Evolutionary conservation across 2,113 vertebrate species (phyloP).

Genomic region (Numenius arquata): DNA sequence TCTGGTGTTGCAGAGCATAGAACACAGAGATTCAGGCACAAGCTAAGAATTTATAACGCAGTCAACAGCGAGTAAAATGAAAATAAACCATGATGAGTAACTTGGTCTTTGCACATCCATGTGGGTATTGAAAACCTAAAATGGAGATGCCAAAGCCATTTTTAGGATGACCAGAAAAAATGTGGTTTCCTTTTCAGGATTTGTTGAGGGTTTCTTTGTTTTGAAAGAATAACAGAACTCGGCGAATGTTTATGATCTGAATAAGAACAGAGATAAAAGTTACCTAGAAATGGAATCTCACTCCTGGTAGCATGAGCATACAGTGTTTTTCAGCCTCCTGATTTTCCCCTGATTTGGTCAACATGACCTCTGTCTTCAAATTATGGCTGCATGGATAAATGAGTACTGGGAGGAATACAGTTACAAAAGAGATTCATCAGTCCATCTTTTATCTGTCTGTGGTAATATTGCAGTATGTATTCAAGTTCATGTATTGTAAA

Average conservation of each 20-base stretch:
- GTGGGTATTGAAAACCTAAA: not conserved
- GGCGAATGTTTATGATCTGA: not conserved
- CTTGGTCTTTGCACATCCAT: not conserved
- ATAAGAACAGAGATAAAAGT: not conserved
- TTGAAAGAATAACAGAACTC: not conserved
- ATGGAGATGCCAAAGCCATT: not conserved
- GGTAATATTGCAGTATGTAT: not conserved
- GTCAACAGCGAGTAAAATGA: not conserved
- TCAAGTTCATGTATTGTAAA: not conserved
- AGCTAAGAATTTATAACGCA: not conserved
- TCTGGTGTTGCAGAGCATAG: not conserved
- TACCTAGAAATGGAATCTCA: not conserved
- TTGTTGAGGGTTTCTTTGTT: not conserved
- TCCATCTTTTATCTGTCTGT: not conserved
- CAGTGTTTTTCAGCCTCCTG: not conserved
- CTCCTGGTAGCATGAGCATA: not conserved
- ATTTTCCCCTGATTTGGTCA: not conserved
- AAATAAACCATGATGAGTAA: not conserved
- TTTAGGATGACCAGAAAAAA: not conserved
- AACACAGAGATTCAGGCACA: not conserved
- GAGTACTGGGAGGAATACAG: not conserved
- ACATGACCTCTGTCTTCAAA: not conserved
- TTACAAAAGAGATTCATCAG: not conserved
- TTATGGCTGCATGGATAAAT: accelerated
- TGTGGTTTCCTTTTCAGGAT: not conserved